Evolutionary conservation across 2,888 invertebrate genomes (phyloP), one percentile per base, ranked within the genome.

Genomic region (Thera britannica): DNA sequence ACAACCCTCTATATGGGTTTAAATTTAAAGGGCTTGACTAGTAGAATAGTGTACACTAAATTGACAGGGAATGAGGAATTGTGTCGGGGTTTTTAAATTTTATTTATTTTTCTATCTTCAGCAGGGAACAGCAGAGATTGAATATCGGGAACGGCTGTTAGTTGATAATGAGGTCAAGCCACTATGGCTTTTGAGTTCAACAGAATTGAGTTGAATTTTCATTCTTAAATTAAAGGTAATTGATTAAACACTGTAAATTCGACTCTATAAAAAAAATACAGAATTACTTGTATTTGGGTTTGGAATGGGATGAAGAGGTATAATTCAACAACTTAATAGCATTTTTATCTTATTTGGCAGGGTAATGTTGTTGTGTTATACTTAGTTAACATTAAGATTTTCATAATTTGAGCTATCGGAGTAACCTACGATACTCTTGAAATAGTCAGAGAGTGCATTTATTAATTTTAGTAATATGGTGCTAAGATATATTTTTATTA

Each of bases 361-460:
- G 52, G 8, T 8, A 59, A 62, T 61, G 49, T 62, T 65, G 65
- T 65, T 62, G 65, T 58, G 61, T 56, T 70, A 63, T 58, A 62
- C 52, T 12, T 56, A 55, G 56, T 61, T 55, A 66, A 66, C 63
- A 66, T 63, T 63, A 70, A 57, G 52, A 12, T 62, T 58, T 62
- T 58, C 46, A 44, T 48, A 56, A 70, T 72, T 72, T 73, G 69
- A 67, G 71, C 70, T 70, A 72, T 51, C 58, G 67, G 60, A 44
- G 55, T 75, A 78, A 78, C 77, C 75, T 80, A 85, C 78, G 89
- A 90, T 90, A 90, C 91, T 91, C 91, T 90, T 77, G 79, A 73
- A 76, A 79, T 88, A 90, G 90, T 92, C 90, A 90, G 84, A 86
- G 72, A 76, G 79, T 91, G 93, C 93, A 93, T 93, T 93, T 93